Evolutionary conservation across 2,797 vertebrate genomes (phyloP).

Genomic region (Ptychadena robeensis): DNA sequence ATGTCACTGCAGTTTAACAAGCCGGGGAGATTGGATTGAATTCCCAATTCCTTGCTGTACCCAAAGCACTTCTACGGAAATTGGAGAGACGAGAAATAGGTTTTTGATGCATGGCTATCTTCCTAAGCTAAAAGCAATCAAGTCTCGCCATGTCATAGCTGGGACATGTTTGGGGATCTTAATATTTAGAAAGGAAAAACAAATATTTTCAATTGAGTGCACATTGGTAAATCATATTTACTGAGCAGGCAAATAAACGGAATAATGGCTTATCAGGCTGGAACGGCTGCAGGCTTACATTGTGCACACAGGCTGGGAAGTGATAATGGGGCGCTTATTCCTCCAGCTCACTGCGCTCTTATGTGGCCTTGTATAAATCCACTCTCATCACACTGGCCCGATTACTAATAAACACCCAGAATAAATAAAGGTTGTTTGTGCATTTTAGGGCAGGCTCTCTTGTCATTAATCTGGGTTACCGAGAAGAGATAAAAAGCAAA

Average conservation of each 20-base stretch:
- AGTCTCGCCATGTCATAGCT: background rate
- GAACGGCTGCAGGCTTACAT: slow-evolving; percentile 13
- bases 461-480: background rate
- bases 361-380: background rate
- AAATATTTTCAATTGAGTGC: slow-evolving; percentile 40
- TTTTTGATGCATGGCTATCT: slow-evolving; percentile 53
- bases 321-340: background rate
- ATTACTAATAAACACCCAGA: background rate
- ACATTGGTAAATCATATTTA: slow-evolving; percentile 30
- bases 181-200: slow-evolving; percentile 52
- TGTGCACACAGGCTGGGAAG: background rate
- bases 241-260: slow-evolving; percentile 21
- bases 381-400: background rate
- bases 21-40: slow-evolving; percentile 43
- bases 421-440: background rate
- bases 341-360: background rate
- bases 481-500: background rate
- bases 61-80: slow-evolving; percentile 26
- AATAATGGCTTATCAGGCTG: slow-evolving; percentile 8
- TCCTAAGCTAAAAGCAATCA: slow-evolving; percentile 48
- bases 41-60: slow-evolving; percentile 43
- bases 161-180: slow-evolving; percentile 15
- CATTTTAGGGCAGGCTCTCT: background rate
- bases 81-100: slow-evolving; percentile 45
- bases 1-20: slow-evolving; percentile 56